A percentile compares a stretch with the other conserved stretches of the same genome.
Evolutionary conservation across 2,888 invertebrate genomes (phyloP).

Genomic region (Mythimna ferrago): DNA sequence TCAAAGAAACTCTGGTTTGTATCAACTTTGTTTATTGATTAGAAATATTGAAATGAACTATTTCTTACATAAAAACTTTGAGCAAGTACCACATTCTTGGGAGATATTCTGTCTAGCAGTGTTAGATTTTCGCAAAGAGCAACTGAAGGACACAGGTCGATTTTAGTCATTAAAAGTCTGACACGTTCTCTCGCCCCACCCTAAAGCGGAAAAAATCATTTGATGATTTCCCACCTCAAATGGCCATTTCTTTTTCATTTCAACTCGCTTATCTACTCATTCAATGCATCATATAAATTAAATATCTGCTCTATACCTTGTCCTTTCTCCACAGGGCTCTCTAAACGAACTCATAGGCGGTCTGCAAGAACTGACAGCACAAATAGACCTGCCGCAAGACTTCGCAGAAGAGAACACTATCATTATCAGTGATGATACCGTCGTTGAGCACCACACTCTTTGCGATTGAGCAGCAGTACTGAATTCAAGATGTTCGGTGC

Average conservation of each 20-base stretch:
- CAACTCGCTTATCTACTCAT: too few species aligned
- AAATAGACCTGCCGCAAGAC: constrained; percentile 84
- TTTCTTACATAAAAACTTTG: not conserved
- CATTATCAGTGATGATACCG: constrained; percentile 83
- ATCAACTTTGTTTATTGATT: not conserved
- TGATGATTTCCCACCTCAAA: not conserved
- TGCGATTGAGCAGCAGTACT: constrained; percentile 71
- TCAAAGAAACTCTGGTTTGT: constrained; percentile 81
- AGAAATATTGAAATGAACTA: not conserved
- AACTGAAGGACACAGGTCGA: not conserved
- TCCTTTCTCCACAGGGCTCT: constrained; percentile 71
- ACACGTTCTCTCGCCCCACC: not conserved
- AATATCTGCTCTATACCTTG: not conserved
- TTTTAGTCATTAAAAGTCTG: not conserved
- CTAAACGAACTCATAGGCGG: constrained; percentile 83
- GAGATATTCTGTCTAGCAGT: too few species aligned
- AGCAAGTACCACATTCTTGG: too few species aligned
- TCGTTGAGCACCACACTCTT: constrained; percentile 84
- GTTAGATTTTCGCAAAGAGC: not conserved
- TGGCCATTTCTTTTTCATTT: not conserved
- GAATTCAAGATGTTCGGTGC: not conserved
- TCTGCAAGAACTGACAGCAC: constrained; percentile 84
- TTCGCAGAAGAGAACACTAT: constrained; percentile 83
- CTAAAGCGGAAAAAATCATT: not conserved
- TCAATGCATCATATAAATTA: not conserved